These are phyloP conservation scores for Mobula birostris DNA, from an alignment of 2,113 vertebrate genomes.

Conservation along the genomic window DNA sequence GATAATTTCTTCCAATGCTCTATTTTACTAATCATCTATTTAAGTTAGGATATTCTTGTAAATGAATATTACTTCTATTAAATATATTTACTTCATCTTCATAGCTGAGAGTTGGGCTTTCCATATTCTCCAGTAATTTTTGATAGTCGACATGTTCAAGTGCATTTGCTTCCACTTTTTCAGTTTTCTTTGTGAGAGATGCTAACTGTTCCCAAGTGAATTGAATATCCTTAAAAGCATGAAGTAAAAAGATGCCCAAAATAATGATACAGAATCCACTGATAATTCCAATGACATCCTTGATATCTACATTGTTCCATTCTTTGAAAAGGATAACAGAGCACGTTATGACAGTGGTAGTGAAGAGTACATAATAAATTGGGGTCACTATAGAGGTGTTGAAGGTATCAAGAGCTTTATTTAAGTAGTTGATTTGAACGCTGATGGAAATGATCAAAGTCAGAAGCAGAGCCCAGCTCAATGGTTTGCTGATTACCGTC, in stretches of 20 bases:
- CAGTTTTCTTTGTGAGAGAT: constrained; percentile 46
- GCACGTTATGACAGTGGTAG: constrained; percentile 56
- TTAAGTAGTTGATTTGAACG: constrained; percentile 70
- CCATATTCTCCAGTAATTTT: constrained; percentile 54
- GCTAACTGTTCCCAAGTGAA: constrained; percentile 62
- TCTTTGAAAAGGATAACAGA: constrained; percentile 69
- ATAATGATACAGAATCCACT: constrained; percentile 65
- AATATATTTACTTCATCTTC: constrained; percentile 54
- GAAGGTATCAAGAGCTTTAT: constrained; percentile 66
- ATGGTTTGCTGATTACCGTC: constrained; percentile 52
- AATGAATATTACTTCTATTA: constrained; percentile 44
- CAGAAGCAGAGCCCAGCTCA: constrained; percentile 57
- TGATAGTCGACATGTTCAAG: constrained; percentile 46
- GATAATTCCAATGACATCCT: constrained; percentile 59
- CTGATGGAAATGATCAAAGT: constrained; percentile 54
- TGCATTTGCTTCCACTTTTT: constrained; percentile 18
- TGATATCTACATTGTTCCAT: constrained; percentile 60
- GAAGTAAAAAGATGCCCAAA: constrained; percentile 65
- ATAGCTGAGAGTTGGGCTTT: constrained; percentile 40
- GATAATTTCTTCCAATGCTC: not conserved
- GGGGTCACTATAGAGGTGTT: constrained; percentile 67
- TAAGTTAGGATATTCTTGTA: too few relatives aligned
- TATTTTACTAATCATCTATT: not conserved
- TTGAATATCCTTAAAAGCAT: constrained; percentile 61
- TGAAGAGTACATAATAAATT: constrained; percentile 70